A percentile compares a stretch with the other conserved stretches of the same genome.
These are phyloP conservation scores for Dolichomitus sp. DNA, from an alignment of 2,888 invertebrate species.

Conservation along the genomic window DNA sequence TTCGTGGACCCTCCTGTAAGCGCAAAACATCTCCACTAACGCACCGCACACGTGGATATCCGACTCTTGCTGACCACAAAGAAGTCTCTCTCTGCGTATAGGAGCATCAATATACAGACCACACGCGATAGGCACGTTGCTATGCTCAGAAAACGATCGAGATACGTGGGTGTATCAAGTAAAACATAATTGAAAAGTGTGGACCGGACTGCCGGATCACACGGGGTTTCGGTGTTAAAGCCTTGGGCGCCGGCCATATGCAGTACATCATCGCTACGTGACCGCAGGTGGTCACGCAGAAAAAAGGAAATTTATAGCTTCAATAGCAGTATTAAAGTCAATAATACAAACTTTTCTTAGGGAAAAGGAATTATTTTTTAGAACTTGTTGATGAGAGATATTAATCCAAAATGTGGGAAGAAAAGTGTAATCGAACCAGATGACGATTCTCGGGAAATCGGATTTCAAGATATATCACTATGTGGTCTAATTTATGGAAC, in stretches of 20 bases:
- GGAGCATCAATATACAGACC: slow-evolving; percentile 36
- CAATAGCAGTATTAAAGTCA: slow-evolving; percentile 10
- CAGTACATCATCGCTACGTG: slow-evolving; percentile 45
- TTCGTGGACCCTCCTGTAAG: slow-evolving; percentile 73
- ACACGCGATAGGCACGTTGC: slow-evolving; percentile 66
- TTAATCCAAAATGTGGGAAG: neutral
- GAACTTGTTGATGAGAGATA: neutral
- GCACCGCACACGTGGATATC: neutral
- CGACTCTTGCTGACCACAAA: neutral
- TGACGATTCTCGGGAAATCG: neutral
- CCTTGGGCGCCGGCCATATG: neutral
- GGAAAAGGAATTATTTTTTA: neutral
- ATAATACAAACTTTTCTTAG: slow-evolving; percentile 11
- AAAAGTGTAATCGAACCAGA: neutral
- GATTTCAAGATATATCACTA: neutral
- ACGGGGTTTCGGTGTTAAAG: slow-evolving; percentile 5
- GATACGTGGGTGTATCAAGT: slow-evolving; percentile 17
- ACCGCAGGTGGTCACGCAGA: slow-evolving; percentile 24
- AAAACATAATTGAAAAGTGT: slow-evolving; percentile 63
- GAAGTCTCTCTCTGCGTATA: neutral
- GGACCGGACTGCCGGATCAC: slow-evolving; percentile 27
- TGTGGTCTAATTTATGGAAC: neutral
- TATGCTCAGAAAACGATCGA: slow-evolving; percentile 35
- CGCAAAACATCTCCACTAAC: slow-evolving; percentile 76
- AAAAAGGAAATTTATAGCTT: slow-evolving; percentile 24